Base-by-base conservation (phyloP, 2,888 invertebrate genomes). In the Drosophila villosipedis region DNA sequence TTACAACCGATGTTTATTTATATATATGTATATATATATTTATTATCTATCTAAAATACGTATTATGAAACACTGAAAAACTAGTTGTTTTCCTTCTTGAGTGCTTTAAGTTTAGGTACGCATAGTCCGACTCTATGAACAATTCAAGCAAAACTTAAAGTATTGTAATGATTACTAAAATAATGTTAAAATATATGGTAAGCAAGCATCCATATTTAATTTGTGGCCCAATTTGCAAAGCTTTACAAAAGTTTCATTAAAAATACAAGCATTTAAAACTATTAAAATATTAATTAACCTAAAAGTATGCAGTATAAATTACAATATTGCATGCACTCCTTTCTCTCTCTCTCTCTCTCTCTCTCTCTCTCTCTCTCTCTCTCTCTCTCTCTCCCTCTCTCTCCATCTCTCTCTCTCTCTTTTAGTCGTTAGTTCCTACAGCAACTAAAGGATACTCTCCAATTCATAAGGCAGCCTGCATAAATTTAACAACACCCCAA, bases 291-390 rank as follows among this genome's bases (percentile, higher is more conserved):
- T 39, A 49, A 69, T 22, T 43, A 28, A 31, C 33, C 33, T 33
- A 43, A 55, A 57, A 76, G 43, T 63, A 43, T 52, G 62, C 55
- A 43, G 35, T 41, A 71, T 22, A 37, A 53, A 43, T 35, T 22
- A 28, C 28, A 33, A 12, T 7, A n/a, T 52, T 52, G 47, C 47
- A 25, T 47, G 47, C 47, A 25, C 19, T 28, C 19, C 50, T 19
- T 3, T 12, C 5, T 49, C 25, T 49, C 16, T 7, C 22, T 25
- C 22, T 12, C 6, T 12, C 47, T 19, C 4, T 19, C 16, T 5
- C 28, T 1, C 3, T 6, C 6, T 50, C 5, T 50, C 2, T 25
- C 16, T 10, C 6, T 10, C 3, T 25, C 7, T 25, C 12, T 16
- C 10, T 31, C 14, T 7, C 10, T 22, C 7, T 14, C 3, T 5